phyloP scores from a whole-genome alignment of 1,140 invertebrate species.

The Zaprionus nigranus region DNA sequence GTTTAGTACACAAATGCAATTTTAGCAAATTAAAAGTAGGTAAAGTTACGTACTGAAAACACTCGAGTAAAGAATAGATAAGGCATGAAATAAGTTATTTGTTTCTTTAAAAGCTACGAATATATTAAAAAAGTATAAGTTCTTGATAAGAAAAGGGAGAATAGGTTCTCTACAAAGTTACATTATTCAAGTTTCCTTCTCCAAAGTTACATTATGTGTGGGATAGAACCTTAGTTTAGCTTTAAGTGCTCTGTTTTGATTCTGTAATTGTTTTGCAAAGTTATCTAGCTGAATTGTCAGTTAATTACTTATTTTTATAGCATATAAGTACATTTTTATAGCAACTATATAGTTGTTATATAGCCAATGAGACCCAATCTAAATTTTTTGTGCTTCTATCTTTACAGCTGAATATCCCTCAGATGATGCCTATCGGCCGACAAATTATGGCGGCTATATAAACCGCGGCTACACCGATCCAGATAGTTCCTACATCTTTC shows the following conservation, averaged over 20 bases:
- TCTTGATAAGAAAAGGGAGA: no score
- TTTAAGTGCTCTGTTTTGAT: not conserved
- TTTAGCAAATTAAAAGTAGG: slow-evolving; percentile 56
- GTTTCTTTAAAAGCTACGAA: not conserved
- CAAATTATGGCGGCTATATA: slow-evolving; percentile 59
- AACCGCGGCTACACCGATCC: slow-evolving; percentile 77
- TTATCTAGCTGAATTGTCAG: not conserved
- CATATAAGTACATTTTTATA: not conserved
- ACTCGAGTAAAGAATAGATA: slow-evolving; percentile 49
- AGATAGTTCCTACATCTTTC: slow-evolving; percentile 74
- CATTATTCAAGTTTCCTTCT: not conserved
- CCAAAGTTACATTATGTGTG: not conserved
- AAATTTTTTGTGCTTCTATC: not conserved
- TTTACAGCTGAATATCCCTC: slow-evolving; percentile 56
- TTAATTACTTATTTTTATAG: not conserved
- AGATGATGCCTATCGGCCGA: slow-evolving; percentile 63
- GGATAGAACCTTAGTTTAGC: not conserved
- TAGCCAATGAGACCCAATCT: not conserved
- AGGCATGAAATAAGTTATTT: slow-evolving; percentile 13
- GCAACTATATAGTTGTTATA: not conserved
- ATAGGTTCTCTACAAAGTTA: not conserved
- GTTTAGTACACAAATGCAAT: slow-evolving; percentile 34
- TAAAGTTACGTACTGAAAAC: slow-evolving; percentile 5
- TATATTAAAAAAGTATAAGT: not conserved
- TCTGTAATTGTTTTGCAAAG: not conserved